Percentiles rank a stretch among this genome's conserved stretches.
These are phyloP conservation scores for Ceyx melanurus DNA, from an alignment of 2,113 vertebrate genomes.

Conservation along the genomic window DNA sequence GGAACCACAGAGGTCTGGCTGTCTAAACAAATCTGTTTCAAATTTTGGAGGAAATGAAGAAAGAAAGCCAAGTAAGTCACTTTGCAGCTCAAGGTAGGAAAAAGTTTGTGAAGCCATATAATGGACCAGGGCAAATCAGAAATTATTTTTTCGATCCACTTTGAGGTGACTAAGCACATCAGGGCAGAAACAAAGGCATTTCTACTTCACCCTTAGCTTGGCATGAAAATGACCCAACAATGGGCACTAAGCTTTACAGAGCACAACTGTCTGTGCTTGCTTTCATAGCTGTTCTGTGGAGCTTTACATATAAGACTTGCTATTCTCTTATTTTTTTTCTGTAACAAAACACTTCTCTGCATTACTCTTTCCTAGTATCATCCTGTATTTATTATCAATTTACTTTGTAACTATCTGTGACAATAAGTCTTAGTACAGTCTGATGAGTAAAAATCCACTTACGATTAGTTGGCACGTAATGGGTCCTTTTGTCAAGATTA, in stretches of 20 bases:
- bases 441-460: neutral
- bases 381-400: neutral
- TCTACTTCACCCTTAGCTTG: neutral
- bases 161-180: rapidly evolving
- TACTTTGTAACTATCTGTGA: neutral
- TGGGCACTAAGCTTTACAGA: neutral
- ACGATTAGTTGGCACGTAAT: neutral
- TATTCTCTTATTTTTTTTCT: neutral
- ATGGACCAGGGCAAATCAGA: neutral
- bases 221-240: neutral
- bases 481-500: neutral
- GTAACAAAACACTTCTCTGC: neutral
- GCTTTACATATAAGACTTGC: neutral
- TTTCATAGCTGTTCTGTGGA: neutral
- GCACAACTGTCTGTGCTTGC: neutral
- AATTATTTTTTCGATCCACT: neutral
- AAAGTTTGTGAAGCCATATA: neutral
- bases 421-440: neutral
- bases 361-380: neutral
- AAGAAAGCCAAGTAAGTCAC: neutral
- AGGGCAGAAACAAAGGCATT: neutral
- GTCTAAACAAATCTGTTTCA: neutral
- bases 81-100: neutral
- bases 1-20: rapidly evolving
- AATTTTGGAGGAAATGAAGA: neutral